Evolutionary conservation across 2,113 vertebrate species (phyloP), one percentile per base, ranked within the genome.

Genomic region (Prionailurus bengalensis): DNA sequence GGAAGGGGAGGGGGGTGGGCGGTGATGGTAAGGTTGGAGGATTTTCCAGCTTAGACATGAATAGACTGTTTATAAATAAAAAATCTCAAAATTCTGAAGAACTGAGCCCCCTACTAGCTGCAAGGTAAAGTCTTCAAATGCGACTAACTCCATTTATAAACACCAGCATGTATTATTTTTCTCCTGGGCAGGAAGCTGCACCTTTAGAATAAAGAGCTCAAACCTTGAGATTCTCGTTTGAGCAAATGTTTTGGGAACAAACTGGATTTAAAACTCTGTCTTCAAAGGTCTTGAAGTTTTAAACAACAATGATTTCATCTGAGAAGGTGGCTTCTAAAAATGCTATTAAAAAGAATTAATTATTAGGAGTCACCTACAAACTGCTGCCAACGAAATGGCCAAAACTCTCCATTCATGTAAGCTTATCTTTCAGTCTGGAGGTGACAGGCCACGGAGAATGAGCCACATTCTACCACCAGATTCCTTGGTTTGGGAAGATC

Each of bases 161-260:
- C 1, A 45, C 3, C 8, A 61, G 84, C 29, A 15, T 51, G 33
- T 85, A 39, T 81, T 76, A n/a, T 81, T 91, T 74, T 45, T 89
- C 63, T 66, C 36, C 87, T 79, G 61, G 61, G 31, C 27, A 93
- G 88, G 78, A 80, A 85, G 78, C 73, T 71, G 31, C 23, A 7
- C 81, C 78, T 95, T 95, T 58, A 93, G 71, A 85, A 95, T 81
- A 91, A 68, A 96, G 94, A 81, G 23, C 63, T 89, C 73, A 92
- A 83, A 63, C 45, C 79, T 71, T 23, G 5, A 81, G 42, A 91
- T 23, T 81, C 53, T 85, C 88, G 21, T 73, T 29, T 66, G 25
- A 58, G 39, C 83, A 85, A 80, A 80, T 21, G 29, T 25, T 87
- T 71, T 70, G 14, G 70, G 58, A 55, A 87, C n/a, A 71, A 68